A percentile compares a stretch with the other conserved stretches of the same genome.
These are phyloP conservation scores for Acrobasis suavella DNA, from an alignment of 2,888 invertebrate species.

Conservation along the genomic window DNA sequence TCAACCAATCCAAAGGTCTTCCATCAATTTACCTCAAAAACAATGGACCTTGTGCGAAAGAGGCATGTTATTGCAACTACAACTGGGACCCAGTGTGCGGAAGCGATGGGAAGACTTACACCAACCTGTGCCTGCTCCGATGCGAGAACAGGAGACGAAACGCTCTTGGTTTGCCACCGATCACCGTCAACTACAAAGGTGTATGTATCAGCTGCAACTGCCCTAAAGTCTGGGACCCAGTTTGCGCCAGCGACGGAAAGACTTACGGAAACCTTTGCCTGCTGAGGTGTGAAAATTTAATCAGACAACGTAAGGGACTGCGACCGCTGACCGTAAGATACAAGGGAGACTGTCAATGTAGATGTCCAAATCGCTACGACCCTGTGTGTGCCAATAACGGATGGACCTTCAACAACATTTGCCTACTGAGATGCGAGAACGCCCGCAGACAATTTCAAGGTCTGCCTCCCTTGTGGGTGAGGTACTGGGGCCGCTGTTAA, in stretches of 20 bases:
- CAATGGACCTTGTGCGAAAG: constrained; percentile 24
- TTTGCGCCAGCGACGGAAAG: constrained; percentile 34
- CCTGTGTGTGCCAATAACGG: constrained; percentile 46
- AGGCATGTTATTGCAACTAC: constrained; percentile 24
- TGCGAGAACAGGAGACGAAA: constrained; percentile 39
- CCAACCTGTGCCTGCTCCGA: constrained; percentile 44
- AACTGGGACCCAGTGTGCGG: constrained; percentile 45
- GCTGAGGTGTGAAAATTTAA: constrained; percentile 34
- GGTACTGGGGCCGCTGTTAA: neutral
- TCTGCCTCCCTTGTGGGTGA: neutral
- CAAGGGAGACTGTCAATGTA: constrained; percentile 20
- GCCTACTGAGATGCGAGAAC: constrained; percentile 34
- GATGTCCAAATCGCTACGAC: constrained; percentile 21
- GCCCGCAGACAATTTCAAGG: neutral
- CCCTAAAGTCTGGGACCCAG: constrained; percentile 36
- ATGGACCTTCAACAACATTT: constrained; percentile 42
- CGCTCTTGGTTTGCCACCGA: constrained; percentile 29
- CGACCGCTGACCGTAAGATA: constrained; percentile 12
- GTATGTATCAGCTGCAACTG: constrained; percentile 37
- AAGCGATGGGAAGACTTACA: constrained; percentile 45
- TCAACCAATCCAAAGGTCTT: constrained; percentile 26
- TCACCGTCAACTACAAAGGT: constrained; percentile 35
- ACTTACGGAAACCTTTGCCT: constrained; percentile 33
- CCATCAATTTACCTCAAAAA: constrained; percentile 26
- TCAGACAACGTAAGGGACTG: constrained; percentile 5